phyloP scores from a whole-genome alignment of 37 sponge, comb jelly and placozoan genomes.

The Chondrosia reniformis region DNA sequence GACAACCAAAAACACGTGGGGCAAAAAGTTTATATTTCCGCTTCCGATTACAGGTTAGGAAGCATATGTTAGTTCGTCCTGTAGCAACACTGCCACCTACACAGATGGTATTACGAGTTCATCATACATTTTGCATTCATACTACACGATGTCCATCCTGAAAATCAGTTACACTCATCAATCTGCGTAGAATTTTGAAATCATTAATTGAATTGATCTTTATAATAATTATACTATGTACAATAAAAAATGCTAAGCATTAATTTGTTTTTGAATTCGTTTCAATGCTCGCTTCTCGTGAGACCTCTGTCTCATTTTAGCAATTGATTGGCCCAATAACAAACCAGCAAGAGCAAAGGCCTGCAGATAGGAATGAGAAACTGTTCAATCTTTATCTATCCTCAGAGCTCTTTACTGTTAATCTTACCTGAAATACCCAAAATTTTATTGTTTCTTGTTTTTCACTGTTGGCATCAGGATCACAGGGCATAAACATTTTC shows the following conservation, averaged over 20 bases:
- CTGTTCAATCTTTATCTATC: background rate
- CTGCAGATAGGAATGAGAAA: background rate
- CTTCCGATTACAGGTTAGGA: too few species aligned
- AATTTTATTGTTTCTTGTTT: background rate
- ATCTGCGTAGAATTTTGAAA: too few species aligned
- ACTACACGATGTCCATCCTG: too few species aligned
- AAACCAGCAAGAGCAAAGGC: background rate
- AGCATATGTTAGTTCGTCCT: too few species aligned
- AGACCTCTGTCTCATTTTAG: background rate
- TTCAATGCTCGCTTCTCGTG: slow-evolving; percentile 13
- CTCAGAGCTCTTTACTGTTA: background rate
- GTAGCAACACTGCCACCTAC: too few species aligned
- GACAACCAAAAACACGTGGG: too few species aligned
- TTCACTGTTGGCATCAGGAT: background rate
- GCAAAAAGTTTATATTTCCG: too few species aligned
- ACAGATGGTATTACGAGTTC: too few species aligned
- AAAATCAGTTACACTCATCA: too few species aligned
- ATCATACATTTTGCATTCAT: too few species aligned
- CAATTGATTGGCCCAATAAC: background rate
- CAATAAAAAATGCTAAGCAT: slow-evolving; percentile 7
- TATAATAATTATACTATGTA: too few species aligned
- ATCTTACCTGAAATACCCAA: slow-evolving; percentile 15
- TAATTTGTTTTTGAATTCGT: slow-evolving; percentile 15
- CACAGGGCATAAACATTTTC: slow-evolving; percentile 16
- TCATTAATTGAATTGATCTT: too few species aligned